Percentiles rank a stretch among this genome's conserved stretches.
Evolutionary conservation across 2,113 vertebrate genomes (phyloP).

Genomic region (Bostrychus sinensis): DNA sequence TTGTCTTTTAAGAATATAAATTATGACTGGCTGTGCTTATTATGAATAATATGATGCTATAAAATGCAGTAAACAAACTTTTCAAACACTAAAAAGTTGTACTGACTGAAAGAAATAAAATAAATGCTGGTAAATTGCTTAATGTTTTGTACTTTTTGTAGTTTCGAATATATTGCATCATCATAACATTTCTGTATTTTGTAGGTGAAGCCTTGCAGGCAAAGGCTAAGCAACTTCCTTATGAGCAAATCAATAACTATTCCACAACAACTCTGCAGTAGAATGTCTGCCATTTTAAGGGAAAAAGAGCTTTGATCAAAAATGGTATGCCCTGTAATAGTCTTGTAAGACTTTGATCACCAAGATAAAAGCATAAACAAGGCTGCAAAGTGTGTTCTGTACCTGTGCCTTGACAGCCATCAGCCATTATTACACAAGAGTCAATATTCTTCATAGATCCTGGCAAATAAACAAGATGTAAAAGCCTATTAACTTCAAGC

Average conservation of each 20-base stretch:
- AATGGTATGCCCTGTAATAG: conserved; percentile 1
- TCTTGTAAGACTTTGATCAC: conserved; percentile 39
- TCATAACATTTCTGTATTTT: neutral
- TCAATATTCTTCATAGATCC: conserved; percentile 27
- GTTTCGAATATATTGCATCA: neutral
- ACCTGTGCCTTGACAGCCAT: neutral
- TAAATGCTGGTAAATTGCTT: too few species aligned
- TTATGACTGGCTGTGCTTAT: too few species aligned
- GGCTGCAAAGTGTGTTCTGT: conserved; percentile 6
- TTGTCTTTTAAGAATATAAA: too few species aligned
- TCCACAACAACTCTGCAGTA: conserved; percentile 6
- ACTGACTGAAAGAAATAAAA: too few species aligned
- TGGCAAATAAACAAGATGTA: conserved; percentile 11
- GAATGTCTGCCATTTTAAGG: conserved; percentile 18
- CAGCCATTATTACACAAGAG: conserved; percentile 1
- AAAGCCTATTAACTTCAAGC: neutral
- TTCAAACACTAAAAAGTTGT: too few species aligned
- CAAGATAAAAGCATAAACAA: conserved; percentile 32
- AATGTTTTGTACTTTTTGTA: too few species aligned
- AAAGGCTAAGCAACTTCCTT: conserved; percentile 3
- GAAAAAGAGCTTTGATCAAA: conserved; percentile 40
- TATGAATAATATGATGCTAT: too few species aligned
- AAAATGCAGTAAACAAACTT: too few species aligned
- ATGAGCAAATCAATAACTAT: conserved; percentile 16
- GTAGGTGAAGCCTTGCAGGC: neutral